A percentile compares a stretch with the other conserved stretches of the same genome.
These are phyloP conservation scores for Sinopyrophorus schimmeli DNA, from an alignment of 2,888 invertebrate species.

Conservation along the genomic window DNA sequence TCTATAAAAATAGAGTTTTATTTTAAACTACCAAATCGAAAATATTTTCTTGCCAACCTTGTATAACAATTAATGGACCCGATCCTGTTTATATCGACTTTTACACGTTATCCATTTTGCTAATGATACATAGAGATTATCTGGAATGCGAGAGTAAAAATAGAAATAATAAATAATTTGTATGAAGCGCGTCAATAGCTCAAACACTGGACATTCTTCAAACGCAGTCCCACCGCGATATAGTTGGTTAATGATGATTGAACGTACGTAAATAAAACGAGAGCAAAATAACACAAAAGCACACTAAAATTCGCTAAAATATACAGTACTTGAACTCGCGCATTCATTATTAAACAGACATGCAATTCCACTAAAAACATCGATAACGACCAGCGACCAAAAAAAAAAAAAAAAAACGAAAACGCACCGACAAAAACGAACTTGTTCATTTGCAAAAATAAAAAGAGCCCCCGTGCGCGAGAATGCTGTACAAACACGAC, in stretches of 20 bases:
- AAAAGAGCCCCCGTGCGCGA: conserved; percentile 23
- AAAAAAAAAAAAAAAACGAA: conserved; percentile 45
- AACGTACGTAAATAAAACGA: conserved; percentile 32
- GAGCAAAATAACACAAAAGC: conserved; percentile 49
- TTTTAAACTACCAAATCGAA: too few species aligned
- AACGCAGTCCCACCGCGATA: conserved; percentile 27
- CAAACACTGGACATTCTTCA: conserved; percentile 18
- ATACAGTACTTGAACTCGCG: conserved; percentile 44
- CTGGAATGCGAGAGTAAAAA: too few species aligned
- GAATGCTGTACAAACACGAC: conserved; percentile 32
- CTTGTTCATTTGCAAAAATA: conserved; percentile 31
- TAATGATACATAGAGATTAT: too few species aligned
- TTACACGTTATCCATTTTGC: too few species aligned
- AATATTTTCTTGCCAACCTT: too few species aligned
- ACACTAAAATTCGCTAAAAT: conserved; percentile 51
- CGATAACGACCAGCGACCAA: conserved; percentile 51
- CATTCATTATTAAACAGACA: conserved; percentile 32
- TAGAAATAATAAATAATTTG: conserved; percentile 17
- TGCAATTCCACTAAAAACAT: conserved; percentile 56
- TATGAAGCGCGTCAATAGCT: conserved; percentile 9
- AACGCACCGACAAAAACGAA: conserved; percentile 28
- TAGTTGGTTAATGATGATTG: conserved; percentile 32
- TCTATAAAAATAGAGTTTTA: too few species aligned
- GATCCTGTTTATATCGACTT: too few species aligned
- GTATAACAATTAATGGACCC: too few species aligned